Evolutionary conservation across 2,797 vertebrate genomes (phyloP).

Genomic region (Sebastes jordani): DNA sequence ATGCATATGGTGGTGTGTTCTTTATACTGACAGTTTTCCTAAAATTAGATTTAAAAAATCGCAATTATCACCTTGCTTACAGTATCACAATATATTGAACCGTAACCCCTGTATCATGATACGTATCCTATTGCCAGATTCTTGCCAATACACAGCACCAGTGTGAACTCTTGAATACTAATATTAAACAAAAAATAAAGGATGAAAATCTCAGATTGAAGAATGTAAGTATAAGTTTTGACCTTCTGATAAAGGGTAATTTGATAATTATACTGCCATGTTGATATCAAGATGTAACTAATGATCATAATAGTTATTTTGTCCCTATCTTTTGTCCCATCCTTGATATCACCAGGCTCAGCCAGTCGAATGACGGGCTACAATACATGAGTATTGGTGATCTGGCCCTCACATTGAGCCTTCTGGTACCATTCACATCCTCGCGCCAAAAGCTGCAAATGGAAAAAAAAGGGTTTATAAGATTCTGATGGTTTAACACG

Average conservation of each 20-base stretch:
- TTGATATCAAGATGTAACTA: neutral
- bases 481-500: constrained; percentile 16
- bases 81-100: too few species aligned
- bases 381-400: neutral
- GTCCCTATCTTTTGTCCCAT: neutral
- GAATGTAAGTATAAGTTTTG: neutral
- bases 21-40: too few species aligned
- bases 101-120: too few species aligned
- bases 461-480: constrained; percentile 17
- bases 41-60: too few species aligned
- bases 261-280: neutral
- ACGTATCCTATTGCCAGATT: too few species aligned
- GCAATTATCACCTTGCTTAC: too few species aligned
- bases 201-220: neutral
- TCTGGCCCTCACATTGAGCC: neutral
- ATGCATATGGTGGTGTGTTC: too few species aligned
- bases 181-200: neutral
- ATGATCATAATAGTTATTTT: neutral
- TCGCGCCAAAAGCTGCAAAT: constrained; percentile 17
- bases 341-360: neutral
- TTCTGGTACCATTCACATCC: neutral
- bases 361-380: neutral
- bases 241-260: neutral
- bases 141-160: neutral
- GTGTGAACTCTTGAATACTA: neutral